Evolutionary conservation across 2,888 invertebrate genomes (phyloP), one percentile per base, ranked within the genome.

Genomic region (Alsophila aescularia): DNA sequence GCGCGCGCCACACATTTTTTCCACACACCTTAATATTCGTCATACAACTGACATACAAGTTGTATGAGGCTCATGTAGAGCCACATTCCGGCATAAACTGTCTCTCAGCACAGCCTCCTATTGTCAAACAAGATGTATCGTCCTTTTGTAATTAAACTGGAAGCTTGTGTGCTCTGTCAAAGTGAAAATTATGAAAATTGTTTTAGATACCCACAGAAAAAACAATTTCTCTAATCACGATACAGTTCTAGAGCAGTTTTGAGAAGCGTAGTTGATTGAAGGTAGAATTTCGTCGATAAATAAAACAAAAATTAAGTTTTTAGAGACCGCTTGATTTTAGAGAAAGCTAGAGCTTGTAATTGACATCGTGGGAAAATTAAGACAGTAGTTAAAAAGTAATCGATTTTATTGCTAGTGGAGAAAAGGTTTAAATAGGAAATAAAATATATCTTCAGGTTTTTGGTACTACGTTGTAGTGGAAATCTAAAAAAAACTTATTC

Each of bases 81-180:
- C 57, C 63, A 45, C 72, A 73, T 73, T 70, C 73, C 70, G 44
- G 52, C 50, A 54, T 44, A 58, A 52, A 51, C 61, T 58, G 56
- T 14, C 24, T 18, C 15, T 21, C n/a, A n/a, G 37, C 43, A 39
- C 32, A 31, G 37, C 13, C 27, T 58, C 52, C 61, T 69, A 67
- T 75, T 74, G 74, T 73, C 67, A 67, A 64, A 67, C 63, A 62
- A 53, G 27, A 18, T 35, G 16, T 41, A 18, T 37, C 8, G 21
- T 51, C 27, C 14, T 43, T 50, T 50, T 36, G 27, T 16, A 36
- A 36, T 36, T 42, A 12, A 14, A 34, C 24, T n/a, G n/a, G 24
- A 7, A 24, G 24, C 24, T 29, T 29, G n/a, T 29, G 2, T 18
- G 8, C 24, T 24, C 24, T 24, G 24, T 24, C 24, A 24, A 5